A percentile compares a stretch with the other conserved stretches of the same genome.
These are phyloP conservation scores for Azorinus chamasolen DNA, from an alignment of 2,888 invertebrate species.

Conservation along the genomic window DNA sequence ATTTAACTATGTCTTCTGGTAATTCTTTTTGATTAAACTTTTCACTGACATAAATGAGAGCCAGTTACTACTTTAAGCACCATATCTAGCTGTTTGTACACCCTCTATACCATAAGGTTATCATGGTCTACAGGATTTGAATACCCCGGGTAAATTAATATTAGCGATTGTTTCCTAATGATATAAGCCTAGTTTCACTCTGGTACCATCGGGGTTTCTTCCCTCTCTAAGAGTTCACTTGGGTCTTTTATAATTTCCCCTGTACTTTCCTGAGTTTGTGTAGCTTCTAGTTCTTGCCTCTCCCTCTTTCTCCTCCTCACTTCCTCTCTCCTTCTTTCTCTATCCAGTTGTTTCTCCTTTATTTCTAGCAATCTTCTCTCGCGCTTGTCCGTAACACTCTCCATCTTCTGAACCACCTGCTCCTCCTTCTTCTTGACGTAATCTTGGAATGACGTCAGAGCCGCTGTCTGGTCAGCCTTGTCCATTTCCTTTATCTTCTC, in stretches of 20 bases:
- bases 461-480: conserved; percentile 76
- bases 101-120: too few relatives aligned
- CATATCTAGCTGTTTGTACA: too few relatives aligned
- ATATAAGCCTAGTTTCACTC: conserved; percentile 27
- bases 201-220: conserved; percentile 58
- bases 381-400: conserved; percentile 75
- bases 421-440: conserved; percentile 78
- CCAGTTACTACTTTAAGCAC: too few relatives aligned
- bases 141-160: too few relatives aligned
- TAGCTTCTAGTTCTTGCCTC: conserved; percentile 70
- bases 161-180: too few relatives aligned
- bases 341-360: conserved; percentile 76
- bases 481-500: conserved; percentile 80
- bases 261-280: conserved; percentile 45
- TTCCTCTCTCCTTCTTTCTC: conserved; percentile 78
- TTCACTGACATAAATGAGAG: too few relatives aligned
- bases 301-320: conserved; percentile 78
- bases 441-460: conserved; percentile 76
- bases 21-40: too few relatives aligned
- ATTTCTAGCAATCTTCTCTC: conserved; percentile 77
- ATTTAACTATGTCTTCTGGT: too few relatives aligned
- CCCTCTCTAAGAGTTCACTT: conserved; percentile 44
- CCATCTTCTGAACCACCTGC: conserved; percentile 76
- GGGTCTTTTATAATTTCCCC: conserved; percentile 48
- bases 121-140: too few relatives aligned